These are phyloP conservation scores for Scaptomyza tumidula DNA, from an alignment of 2,888 invertebrate genomes.

Conservation along the genomic window DNA sequence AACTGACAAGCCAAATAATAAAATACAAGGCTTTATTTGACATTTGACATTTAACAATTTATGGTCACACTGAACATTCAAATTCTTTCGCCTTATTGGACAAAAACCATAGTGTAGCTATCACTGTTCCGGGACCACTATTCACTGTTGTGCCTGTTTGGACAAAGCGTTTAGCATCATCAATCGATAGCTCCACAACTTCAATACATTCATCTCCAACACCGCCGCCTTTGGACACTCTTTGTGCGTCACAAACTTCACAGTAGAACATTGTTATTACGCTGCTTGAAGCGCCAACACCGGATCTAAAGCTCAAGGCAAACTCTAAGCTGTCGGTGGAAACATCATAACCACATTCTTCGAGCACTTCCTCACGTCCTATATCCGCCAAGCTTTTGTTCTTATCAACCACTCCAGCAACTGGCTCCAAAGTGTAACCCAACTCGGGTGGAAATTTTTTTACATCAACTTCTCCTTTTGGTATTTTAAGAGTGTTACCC, in stretches of 20 bases:
- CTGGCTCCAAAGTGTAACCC: conserved; percentile 94
- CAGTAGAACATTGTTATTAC: conserved; percentile 48
- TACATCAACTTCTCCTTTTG: conserved; percentile 86
- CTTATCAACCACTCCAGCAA: conserved; percentile 97
- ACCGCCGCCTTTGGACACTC: conserved; percentile 52
- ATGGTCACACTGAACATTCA: conserved; percentile 28
- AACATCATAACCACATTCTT: conserved; percentile 90
- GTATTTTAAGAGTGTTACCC: conserved; percentile 81
- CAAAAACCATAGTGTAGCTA: conserved; percentile 56
- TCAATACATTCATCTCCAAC: conserved; percentile 49
- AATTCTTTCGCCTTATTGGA: conserved; percentile 30
- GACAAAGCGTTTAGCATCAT: conserved; percentile 43
- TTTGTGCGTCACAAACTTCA: conserved; percentile 61
- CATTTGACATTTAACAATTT: background rate
- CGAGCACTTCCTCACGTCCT: conserved; percentile 92
- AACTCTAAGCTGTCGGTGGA: conserved; percentile 31
- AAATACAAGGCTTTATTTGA: conserved; percentile 28
- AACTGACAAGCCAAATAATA: conserved; percentile 7
- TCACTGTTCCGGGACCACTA: conserved; percentile 40
- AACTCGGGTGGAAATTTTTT: conserved; percentile 88
- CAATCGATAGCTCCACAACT: conserved; percentile 58
- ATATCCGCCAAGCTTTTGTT: conserved; percentile 89
- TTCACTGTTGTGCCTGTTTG: conserved; percentile 35
- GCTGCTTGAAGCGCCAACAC: conserved; percentile 52
- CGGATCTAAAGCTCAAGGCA: conserved; percentile 52